A percentile compares a stretch with the other conserved stretches of the same genome.
These are phyloP conservation scores for Catajapyx aquilonaris DNA, from an alignment of 1,140 invertebrate species.

Conservation along the genomic window DNA sequence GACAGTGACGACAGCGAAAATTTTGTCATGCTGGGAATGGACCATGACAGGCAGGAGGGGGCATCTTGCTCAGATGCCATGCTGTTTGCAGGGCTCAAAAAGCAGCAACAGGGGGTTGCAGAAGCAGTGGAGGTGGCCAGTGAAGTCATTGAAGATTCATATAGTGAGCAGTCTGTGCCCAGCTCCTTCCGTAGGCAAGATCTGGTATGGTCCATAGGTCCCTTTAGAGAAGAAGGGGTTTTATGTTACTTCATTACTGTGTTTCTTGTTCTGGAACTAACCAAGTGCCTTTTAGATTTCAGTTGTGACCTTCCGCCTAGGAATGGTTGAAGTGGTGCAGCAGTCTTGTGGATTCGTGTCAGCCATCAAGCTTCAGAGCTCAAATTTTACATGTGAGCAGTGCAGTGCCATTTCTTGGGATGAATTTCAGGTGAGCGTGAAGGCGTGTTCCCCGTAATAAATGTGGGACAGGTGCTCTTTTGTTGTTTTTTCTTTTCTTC, in stretches of 20 bases:
- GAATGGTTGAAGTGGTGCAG: constrained; percentile 58
- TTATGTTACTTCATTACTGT: not conserved
- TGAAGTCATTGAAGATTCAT: constrained; percentile 63
- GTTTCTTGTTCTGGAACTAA: not conserved
- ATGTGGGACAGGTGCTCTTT: too few species aligned
- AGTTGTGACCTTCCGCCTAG: constrained; percentile 56
- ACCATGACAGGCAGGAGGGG: constrained; percentile 24
- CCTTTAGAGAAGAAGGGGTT: not conserved
- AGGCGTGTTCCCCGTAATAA: too few species aligned
- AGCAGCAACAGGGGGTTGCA: constrained; percentile 15
- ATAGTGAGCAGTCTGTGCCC: constrained; percentile 56
- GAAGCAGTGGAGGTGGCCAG: constrained; percentile 50
- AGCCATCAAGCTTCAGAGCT: constrained; percentile 48
- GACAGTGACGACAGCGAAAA: constrained; percentile 54
- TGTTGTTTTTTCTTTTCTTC: too few species aligned
- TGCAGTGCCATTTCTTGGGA: constrained; percentile 75
- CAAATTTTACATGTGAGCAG: constrained; percentile 52
- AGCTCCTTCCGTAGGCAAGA: constrained; percentile 56
- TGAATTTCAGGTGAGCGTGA: constrained; percentile 78
- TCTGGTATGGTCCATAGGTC: constrained; percentile 28
- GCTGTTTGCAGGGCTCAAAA: constrained; percentile 13
- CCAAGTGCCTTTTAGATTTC: constrained; percentile 36
- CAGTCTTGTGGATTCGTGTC: constrained; percentile 54
- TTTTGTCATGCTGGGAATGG: constrained; percentile 36
- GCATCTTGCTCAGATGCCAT: constrained; percentile 27